These are phyloP conservation scores for Danio albolineatus DNA, from an alignment of 2,797 vertebrate genomes.

Conservation along the genomic window DNA sequence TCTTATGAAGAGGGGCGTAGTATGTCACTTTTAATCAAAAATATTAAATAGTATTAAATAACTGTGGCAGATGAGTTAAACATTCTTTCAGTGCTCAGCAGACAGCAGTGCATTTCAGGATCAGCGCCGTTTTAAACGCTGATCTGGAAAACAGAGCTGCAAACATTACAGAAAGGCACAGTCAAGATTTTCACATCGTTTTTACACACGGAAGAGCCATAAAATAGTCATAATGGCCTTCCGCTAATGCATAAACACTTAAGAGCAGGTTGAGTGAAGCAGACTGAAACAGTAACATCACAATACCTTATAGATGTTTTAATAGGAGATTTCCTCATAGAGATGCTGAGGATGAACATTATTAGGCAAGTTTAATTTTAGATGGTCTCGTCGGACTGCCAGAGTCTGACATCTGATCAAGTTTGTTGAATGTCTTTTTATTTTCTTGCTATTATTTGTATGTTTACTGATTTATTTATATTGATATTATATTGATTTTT, in stretches of 20 bases:
- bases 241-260: slow-evolving; percentile 45
- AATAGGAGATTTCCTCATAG: slow-evolving; percentile 15
- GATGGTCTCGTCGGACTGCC: not conserved
- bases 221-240: slow-evolving; percentile 47
- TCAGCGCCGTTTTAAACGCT: not conserved
- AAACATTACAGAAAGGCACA: not conserved
- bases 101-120: not conserved
- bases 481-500: too few relatives aligned
- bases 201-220: slow-evolving; percentile 28
- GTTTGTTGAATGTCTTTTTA: too few relatives aligned
- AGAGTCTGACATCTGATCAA: not conserved
- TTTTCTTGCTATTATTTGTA: too few relatives aligned
- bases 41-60: not conserved
- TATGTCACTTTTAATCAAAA: not conserved
- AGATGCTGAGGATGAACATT: slow-evolving; percentile 23
- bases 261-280: slow-evolving; percentile 34
- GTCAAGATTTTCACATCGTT: not conserved
- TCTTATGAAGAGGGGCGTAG: too few relatives aligned
- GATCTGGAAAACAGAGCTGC: not conserved
- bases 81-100: not conserved
- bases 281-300: slow-evolving; percentile 17
- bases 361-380: slow-evolving; percentile 12
- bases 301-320: slow-evolving; percentile 5
- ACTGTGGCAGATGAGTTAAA: not conserved
- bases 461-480: too few relatives aligned